Percentiles rank a stretch among this genome's conserved stretches.
phyloP scores from a whole-genome alignment of 2,113 vertebrate genomes.

The Strix uralensis region DNA sequence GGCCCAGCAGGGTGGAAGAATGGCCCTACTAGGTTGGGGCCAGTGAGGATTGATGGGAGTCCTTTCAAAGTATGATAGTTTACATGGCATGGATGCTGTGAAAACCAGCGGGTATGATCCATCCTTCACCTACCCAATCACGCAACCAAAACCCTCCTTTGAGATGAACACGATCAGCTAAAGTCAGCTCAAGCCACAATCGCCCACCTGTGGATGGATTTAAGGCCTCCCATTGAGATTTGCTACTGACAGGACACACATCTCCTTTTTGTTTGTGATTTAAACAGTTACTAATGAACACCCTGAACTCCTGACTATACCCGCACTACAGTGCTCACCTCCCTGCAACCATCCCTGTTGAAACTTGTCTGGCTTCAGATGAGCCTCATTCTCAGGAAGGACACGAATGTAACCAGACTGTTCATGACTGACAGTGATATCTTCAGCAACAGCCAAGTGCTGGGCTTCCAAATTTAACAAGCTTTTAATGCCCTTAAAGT shows the following conservation, averaged over 20 bases:
- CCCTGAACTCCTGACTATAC: not conserved
- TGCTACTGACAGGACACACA: not conserved
- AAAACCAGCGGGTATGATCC: not conserved
- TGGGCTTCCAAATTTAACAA: not conserved
- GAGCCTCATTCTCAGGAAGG: not conserved
- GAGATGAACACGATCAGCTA: not conserved
- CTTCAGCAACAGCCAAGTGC: not conserved
- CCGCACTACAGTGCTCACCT: not conserved
- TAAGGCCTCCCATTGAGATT: not conserved
- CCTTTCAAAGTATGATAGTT: not conserved
- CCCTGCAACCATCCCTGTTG: not conserved
- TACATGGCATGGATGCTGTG: not conserved
- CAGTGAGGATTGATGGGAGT: not conserved
- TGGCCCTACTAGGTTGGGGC: not conserved
- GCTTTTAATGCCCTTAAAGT: not conserved
- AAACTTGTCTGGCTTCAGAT: not conserved
- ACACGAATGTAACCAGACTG: not conserved
- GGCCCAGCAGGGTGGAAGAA: not conserved
- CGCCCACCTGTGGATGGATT: not conserved
- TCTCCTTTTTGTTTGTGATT: not conserved
- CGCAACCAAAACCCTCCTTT: not conserved
- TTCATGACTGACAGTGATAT: not conserved
- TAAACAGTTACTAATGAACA: not conserved
- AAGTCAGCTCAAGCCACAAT: not conserved
- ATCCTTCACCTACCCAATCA: not conserved